phyloP scores from a whole-genome alignment of 2,888 invertebrate species.

The Noctua pronuba region DNA sequence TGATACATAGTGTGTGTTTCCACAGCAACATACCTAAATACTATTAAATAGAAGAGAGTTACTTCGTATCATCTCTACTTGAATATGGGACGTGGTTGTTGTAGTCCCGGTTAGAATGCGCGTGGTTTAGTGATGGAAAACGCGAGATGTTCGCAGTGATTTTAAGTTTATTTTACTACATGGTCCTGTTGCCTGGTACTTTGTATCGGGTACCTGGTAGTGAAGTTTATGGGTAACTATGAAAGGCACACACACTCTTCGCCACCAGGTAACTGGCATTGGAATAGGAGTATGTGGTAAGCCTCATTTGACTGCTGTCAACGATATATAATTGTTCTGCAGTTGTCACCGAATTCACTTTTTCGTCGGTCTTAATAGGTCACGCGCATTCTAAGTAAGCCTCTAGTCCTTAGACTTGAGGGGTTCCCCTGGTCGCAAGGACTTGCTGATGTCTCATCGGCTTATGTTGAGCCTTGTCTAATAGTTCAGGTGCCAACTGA shows the following conservation, averaged over 20 bases:
- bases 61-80: constrained; percentile 53
- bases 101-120: constrained; percentile 48
- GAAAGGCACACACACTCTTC: background rate
- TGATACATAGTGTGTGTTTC: constrained; percentile 43
- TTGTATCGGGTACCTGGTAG: background rate
- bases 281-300: background rate
- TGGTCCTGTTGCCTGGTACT: too few species aligned
- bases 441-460: constrained; percentile 15
- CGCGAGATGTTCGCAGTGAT: background rate
- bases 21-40: constrained; percentile 45
- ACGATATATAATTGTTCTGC: background rate
- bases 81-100: constrained; percentile 41
- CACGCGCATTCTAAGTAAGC: constrained; percentile 57
- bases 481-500: constrained; percentile 33
- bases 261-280: too few species aligned
- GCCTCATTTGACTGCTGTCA: background rate
- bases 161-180: background rate
- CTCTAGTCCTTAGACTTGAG: background rate
- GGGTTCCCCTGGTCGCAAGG: constrained; percentile 1
- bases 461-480: constrained; percentile 30
- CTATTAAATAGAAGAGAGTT: constrained; percentile 60
- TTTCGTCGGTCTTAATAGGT: background rate
- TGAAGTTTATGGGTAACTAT: background rate
- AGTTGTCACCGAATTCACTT: background rate
- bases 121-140: constrained; percentile 2